Percentiles rank a stretch among this genome's conserved stretches.
Evolutionary conservation across 2,113 vertebrate genomes (phyloP).

Genomic region (Erythrocercus mccallii): DNA sequence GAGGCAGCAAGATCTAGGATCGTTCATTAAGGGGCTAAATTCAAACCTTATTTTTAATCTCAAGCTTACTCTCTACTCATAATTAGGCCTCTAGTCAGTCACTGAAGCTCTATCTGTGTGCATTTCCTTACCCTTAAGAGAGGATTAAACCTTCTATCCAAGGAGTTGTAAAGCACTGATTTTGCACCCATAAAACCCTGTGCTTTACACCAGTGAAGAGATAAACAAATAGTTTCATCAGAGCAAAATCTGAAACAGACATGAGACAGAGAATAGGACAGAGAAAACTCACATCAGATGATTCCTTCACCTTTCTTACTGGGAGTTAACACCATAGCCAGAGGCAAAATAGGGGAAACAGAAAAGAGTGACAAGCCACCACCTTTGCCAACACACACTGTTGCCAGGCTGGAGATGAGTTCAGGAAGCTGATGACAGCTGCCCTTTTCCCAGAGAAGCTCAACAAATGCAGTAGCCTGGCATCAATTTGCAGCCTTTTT

Average conservation of each 20-base stretch:
- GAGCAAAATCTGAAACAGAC: background rate
- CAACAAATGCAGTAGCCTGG: background rate
- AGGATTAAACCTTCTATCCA: conserved; percentile 16
- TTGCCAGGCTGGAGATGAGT: background rate
- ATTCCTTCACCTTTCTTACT: background rate
- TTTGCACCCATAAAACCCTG: background rate
- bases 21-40: conserved; percentile 4
- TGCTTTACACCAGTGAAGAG: background rate
- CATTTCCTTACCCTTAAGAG: background rate
- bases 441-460: background rate
- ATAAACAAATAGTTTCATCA: background rate
- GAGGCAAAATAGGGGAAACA: background rate
- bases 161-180: conserved; percentile 12
- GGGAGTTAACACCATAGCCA: background rate
- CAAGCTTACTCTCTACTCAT: background rate
- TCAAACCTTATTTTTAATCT: conserved; percentile 41
- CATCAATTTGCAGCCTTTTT: conserved; percentile 19
- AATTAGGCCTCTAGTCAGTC: conserved; percentile 37
- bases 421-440: background rate
- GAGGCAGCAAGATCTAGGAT: background rate
- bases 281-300: background rate
- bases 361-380: background rate
- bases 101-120: background rate
- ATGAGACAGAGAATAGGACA: too few species aligned
- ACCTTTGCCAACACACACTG: background rate